These are phyloP conservation scores for Cistogaster globosa DNA, from an alignment of 2,888 invertebrate species.

Conservation along the genomic window DNA sequence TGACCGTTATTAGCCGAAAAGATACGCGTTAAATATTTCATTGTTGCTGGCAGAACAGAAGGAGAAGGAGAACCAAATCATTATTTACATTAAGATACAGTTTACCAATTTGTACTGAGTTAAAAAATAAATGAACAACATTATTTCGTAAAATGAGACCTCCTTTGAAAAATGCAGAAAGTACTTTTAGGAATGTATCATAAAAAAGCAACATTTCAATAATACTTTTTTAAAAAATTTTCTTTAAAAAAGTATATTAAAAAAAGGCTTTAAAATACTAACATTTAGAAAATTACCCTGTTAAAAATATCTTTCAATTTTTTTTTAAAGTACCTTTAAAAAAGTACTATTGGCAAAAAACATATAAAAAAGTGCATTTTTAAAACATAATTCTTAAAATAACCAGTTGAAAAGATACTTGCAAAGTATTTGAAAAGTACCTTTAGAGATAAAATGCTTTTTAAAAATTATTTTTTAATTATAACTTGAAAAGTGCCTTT, in stretches of 20 bases:
- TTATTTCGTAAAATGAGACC: neutral
- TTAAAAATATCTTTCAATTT: too few relatives aligned
- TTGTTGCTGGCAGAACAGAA: slow-evolving; percentile 31
- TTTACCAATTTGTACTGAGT: neutral
- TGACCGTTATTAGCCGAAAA: slow-evolving; percentile 81
- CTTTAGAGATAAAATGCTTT: neutral
- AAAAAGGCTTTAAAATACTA: too few relatives aligned
- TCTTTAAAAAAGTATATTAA: too few relatives aligned
- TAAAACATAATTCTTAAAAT: too few relatives aligned
- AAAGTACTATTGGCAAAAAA: too few relatives aligned
- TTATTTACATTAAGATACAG: slow-evolving; percentile 28
- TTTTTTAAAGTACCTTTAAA: too few relatives aligned
- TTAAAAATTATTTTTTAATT: neutral
- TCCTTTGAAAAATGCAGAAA: neutral
- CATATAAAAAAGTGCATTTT: too few relatives aligned
- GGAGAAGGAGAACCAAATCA: slow-evolving; percentile 19
- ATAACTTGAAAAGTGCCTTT: neutral
- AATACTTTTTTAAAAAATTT: too few relatives aligned
- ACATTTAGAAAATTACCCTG: too few relatives aligned
- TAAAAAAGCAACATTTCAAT: too few relatives aligned
- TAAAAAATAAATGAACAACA: neutral
- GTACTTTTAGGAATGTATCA: neutral
- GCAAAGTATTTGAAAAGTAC: neutral
- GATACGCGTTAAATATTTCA: slow-evolving; percentile 75
- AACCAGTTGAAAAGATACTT: too few relatives aligned